A percentile compares a stretch with the other conserved stretches of the same genome.
phyloP scores from a whole-genome alignment of 2,113 vertebrate genomes.

The Vidua macroura region DNA sequence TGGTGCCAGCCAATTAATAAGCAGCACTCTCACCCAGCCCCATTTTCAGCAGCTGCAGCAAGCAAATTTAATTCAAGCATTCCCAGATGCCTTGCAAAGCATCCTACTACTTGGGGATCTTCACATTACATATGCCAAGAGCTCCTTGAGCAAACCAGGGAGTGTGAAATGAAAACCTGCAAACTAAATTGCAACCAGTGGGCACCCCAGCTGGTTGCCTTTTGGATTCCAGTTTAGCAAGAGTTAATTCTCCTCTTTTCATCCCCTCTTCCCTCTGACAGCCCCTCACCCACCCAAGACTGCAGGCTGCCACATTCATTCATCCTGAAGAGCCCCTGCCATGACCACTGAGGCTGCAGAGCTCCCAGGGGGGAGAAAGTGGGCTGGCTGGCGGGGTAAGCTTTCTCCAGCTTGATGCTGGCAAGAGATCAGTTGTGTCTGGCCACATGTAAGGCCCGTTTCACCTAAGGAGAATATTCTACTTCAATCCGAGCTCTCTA shows the following conservation, averaged over 20 bases:
- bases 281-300: background rate
- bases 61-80: slow-evolving; percentile 11
- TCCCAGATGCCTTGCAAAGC: slow-evolving; percentile 30
- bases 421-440: background rate
- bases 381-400: background rate
- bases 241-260: background rate
- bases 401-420: background rate
- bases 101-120: slow-evolving; percentile 5
- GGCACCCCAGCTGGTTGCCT: background rate
- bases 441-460: fast-evolving
- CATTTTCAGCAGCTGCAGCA: slow-evolving; percentile 19
- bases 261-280: background rate
- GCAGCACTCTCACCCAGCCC: background rate
- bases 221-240: background rate
- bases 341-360: background rate
- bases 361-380: background rate
- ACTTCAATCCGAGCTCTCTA: background rate
- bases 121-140: background rate
- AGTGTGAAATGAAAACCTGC: background rate
- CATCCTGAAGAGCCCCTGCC: background rate
- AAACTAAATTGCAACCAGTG: background rate
- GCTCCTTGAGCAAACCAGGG: background rate
- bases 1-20: background rate
- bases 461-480: background rate
- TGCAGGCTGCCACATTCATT: background rate